A percentile compares a stretch with the other conserved stretches of the same genome.
These are phyloP conservation scores for Gallinago paraguaiae DNA, from an alignment of 2,113 vertebrate genomes.

Conservation along the genomic window DNA sequence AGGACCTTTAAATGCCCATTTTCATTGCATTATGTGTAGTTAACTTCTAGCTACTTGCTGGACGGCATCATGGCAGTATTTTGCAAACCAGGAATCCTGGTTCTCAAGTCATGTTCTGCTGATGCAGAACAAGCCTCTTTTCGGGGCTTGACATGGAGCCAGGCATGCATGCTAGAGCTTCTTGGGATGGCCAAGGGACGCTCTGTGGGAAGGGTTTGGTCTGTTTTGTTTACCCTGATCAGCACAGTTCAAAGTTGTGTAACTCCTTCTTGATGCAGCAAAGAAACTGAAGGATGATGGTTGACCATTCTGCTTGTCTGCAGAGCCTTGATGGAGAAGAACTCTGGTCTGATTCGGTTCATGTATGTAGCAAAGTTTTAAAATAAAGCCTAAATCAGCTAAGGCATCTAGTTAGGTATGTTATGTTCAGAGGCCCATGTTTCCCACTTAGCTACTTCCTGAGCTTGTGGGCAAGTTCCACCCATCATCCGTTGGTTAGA, in stretches of 20 bases:
- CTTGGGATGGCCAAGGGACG: neutral
- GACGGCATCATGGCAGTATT: neutral
- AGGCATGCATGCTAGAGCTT: neutral
- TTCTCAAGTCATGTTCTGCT: neutral
- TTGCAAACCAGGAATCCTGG: neutral
- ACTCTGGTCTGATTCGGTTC: neutral
- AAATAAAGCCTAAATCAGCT: neutral
- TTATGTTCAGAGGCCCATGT: neutral
- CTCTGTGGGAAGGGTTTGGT: neutral
- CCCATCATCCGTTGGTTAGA: neutral
- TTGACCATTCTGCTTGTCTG: neutral
- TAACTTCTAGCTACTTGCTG: neutral
- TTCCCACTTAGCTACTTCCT: constrained; percentile 19
- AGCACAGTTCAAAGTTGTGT: neutral
- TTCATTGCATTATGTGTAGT: neutral
- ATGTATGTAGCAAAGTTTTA: neutral
- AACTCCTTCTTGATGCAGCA: neutral
- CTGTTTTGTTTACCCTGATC: neutral
- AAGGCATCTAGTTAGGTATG: neutral
- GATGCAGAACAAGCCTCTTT: neutral
- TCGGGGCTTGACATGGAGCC: neutral
- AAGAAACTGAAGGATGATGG: neutral
- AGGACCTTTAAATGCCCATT: neutral
- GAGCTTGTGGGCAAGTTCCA: constrained; percentile 20
- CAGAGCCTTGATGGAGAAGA: neutral